phyloP scores from a whole-genome alignment of 2,113 vertebrate species.

The Apodemus sylvaticus region DNA sequence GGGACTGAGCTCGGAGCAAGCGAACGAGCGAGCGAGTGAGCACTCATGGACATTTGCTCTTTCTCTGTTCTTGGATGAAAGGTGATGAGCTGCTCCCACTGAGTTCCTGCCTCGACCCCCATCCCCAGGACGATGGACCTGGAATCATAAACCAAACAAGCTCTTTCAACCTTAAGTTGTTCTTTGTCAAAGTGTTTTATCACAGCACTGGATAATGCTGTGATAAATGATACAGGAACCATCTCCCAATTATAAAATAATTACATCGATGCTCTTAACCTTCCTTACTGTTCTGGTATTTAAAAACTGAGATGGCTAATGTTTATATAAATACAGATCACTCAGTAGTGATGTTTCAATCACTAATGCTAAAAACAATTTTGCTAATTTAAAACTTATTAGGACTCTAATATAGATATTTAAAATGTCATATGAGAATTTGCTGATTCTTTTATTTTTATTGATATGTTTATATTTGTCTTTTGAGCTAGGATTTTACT shows the following conservation, averaged over 20 bases:
- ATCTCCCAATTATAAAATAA: neutral
- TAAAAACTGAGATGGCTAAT: neutral
- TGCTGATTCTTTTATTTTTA: neutral
- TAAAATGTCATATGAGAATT: neutral
- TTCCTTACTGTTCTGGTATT: constrained; percentile 6
- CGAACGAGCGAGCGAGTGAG: neutral
- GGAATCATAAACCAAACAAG: neutral
- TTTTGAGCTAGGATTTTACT: neutral
- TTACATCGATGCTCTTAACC: neutral
- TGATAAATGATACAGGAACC: neutral
- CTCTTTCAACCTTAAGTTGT: neutral
- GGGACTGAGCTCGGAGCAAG: no score
- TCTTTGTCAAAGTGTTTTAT: neutral
- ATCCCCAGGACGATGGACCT: neutral
- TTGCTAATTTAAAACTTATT: constrained; percentile 17
- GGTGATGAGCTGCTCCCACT: neutral
- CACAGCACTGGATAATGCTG: no score
- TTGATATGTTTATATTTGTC: neutral
- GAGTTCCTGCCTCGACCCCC: neutral
- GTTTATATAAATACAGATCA: constrained; percentile 21
- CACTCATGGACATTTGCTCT: neutral
- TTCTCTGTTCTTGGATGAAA: neutral
- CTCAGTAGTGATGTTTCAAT: neutral
- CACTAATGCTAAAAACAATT: neutral
- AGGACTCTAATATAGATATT: neutral